Conservation (phyloP, 1,140 invertebrate genomes). For the Harlomillsia oculata region DNA sequence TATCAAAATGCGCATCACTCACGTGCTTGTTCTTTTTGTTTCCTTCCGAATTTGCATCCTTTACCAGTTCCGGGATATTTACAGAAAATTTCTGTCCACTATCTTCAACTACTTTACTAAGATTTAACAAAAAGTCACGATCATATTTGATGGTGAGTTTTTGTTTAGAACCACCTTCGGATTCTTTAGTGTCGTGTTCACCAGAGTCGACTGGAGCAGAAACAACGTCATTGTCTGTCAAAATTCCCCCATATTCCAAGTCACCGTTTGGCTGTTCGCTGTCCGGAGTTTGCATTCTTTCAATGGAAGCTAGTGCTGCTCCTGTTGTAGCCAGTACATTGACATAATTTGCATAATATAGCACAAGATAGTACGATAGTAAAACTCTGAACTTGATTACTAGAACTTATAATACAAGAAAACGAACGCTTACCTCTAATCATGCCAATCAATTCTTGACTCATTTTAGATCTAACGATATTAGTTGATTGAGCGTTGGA, state of each 20-base stretch:
- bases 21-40: slow-evolving; percentile 1
- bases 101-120: slow-evolving; percentile 40
- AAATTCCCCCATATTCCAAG: slow-evolving; percentile 24
- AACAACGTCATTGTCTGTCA: neutral
- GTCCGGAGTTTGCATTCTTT: neutral
- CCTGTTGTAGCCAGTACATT: no score
- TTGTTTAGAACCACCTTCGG: slow-evolving; percentile 11
- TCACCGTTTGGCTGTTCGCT: slow-evolving; percentile 1
- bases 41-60: neutral
- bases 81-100: slow-evolving; percentile 37
- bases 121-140: slow-evolving; percentile 43
- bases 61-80: slow-evolving; percentile 20
- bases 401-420: no score
- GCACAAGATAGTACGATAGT: no score
- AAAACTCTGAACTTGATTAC: no score
- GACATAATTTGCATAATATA: no score
- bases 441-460: no score
- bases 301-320: neutral
- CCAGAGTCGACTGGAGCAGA: neutral
- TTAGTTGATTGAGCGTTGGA: no score
- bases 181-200: slow-evolving; percentile 8
- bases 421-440: no score
- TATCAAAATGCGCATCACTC: neutral
- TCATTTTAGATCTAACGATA: no score
- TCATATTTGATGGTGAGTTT: slow-evolving; percentile 46